A percentile compares a stretch with the other conserved stretches of the same genome.
phyloP scores from a whole-genome alignment of 2,113 vertebrate genomes.

The Lethenteron camtschaticum region DNA sequence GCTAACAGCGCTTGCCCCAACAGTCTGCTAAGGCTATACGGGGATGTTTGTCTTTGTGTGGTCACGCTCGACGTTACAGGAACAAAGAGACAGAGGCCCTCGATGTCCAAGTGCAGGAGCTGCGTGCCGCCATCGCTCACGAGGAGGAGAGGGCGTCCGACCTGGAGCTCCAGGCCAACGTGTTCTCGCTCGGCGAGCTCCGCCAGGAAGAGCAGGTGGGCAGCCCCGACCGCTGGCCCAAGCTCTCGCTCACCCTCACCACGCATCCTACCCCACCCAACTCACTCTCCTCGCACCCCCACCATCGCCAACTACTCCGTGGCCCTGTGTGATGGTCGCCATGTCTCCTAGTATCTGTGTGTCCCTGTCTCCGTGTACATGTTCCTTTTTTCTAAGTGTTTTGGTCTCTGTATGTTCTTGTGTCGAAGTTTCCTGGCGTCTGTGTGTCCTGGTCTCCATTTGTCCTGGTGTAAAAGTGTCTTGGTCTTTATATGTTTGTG shows the following conservation, averaged over 20 bases:
- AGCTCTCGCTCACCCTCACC: neutral
- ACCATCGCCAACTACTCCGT: neutral
- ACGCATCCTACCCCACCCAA: conserved; percentile 3
- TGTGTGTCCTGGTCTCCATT: too few species aligned
- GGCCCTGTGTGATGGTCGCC: neutral
- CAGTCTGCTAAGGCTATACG: too few species aligned
- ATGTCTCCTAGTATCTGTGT: too few species aligned
- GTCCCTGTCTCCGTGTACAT: too few species aligned
- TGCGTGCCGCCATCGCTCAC: conserved; percentile 24
- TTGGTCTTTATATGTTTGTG: too few species aligned
- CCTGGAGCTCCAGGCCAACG: conserved; percentile 32
- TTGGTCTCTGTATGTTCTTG: too few species aligned
- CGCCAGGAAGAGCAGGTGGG: conserved; percentile 39
- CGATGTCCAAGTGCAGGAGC: conserved; percentile 21
- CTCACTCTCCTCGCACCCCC: neutral
- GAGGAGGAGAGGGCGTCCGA: conserved; percentile 30
- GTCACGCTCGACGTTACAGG: conserved; percentile 19
- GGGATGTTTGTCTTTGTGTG: too few species aligned
- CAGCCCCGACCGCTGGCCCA: neutral
- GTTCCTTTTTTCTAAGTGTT: too few species aligned
- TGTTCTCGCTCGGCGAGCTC: conserved; percentile 28
- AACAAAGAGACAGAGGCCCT: conserved; percentile 32
- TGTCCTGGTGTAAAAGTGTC: too few species aligned
- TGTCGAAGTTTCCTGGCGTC: too few species aligned
- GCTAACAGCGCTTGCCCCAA: too few species aligned